phyloP scores from a whole-genome alignment of 2,797 vertebrate species.

The Bucorvus abyssinicus region DNA sequence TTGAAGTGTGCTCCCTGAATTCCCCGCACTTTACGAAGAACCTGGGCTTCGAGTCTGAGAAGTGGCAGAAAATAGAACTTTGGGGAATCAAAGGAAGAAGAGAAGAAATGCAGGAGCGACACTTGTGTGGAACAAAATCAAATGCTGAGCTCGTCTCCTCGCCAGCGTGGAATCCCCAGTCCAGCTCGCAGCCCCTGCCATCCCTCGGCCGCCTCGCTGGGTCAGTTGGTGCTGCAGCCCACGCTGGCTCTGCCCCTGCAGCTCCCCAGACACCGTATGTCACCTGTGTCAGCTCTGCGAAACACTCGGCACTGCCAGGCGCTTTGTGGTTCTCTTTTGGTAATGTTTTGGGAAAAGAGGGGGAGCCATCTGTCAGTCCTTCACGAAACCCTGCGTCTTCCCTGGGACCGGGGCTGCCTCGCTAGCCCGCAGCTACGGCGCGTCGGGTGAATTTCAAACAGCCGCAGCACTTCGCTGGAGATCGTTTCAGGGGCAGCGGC shows the following conservation, averaged over 20 bases:
- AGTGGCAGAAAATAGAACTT: background rate
- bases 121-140: background rate
- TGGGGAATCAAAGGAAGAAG: background rate
- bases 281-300: background rate
- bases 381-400: background rate
- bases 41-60: background rate
- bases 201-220: accelerated
- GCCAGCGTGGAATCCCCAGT: background rate
- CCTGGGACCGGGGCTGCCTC: background rate
- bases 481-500: background rate
- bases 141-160: background rate
- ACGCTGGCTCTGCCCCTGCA: accelerated
- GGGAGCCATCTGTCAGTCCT: background rate
- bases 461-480: background rate
- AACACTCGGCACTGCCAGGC: background rate
- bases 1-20: conserved; percentile 22
- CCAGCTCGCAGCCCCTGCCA: background rate
- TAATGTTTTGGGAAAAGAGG: background rate
- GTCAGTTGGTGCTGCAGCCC: background rate
- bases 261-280: background rate
- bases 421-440: background rate
- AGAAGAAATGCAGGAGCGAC: background rate
- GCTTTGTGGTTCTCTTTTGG: background rate
- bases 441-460: background rate
- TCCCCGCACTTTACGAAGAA: background rate